phyloP scores from a whole-genome alignment of 2,113 vertebrate genomes.

The Cheilinus undulatus region DNA sequence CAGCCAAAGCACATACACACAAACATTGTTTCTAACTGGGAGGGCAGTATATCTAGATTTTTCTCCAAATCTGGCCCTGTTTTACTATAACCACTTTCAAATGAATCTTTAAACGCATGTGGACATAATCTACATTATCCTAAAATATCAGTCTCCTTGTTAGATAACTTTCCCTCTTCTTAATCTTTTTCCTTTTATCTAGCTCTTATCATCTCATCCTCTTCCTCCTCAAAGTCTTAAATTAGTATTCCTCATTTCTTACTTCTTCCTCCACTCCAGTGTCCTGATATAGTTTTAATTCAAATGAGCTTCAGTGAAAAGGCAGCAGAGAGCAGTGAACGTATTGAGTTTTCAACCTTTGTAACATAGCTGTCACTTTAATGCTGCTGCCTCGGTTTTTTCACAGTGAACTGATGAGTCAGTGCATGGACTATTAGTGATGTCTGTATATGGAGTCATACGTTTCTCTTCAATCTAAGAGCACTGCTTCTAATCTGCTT shows the following conservation, averaged over 20 bases:
- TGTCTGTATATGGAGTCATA: neutral
- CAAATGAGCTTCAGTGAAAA: neutral
- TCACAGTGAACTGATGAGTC: neutral
- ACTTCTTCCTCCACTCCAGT: neutral
- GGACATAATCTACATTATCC: neutral
- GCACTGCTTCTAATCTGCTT: neutral
- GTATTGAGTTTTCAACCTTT: constrained; percentile 12
- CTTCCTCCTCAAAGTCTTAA: constrained; percentile 7
- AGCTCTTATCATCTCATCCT: constrained; percentile 10
- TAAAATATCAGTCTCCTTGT: neutral
- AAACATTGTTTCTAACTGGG: neutral
- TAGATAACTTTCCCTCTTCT: constrained; percentile 26
- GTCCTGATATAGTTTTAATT: constrained; percentile 17
- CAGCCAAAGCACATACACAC: neutral
- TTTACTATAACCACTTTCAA: neutral
- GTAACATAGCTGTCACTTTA: constrained; percentile 1
- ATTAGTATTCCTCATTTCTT: neutral
- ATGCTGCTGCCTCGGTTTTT: neutral
- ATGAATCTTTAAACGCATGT: no score
- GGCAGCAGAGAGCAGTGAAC: neutral
- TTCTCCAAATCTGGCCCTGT: neutral
- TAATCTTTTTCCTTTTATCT: neutral
- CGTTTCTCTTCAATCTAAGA: constrained; percentile 3
- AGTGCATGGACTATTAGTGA: neutral
- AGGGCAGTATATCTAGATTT: neutral